phyloP scores from a whole-genome alignment of 2,113 vertebrate genomes.

The Thryonomys swinderianus region DNA sequence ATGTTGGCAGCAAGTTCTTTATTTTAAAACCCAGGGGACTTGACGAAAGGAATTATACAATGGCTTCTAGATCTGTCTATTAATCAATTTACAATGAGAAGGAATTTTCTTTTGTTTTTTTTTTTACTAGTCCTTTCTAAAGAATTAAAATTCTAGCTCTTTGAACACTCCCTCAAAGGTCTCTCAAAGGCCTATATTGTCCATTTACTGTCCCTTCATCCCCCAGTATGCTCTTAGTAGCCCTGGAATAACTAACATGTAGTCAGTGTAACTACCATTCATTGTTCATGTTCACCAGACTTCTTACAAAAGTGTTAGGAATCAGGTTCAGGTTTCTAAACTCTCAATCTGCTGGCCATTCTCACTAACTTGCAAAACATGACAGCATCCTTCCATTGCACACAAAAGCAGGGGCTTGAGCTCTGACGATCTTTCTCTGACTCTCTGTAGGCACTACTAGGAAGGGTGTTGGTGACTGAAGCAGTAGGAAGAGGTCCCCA shows the following conservation, averaged over 20 bases:
- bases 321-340: not conserved
- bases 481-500: not conserved
- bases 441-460: not conserved
- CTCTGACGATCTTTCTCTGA: not conserved
- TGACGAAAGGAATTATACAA: not conserved
- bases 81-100: not conserved
- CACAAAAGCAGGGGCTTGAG: not conserved
- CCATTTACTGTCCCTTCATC: not conserved
- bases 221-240: not conserved
- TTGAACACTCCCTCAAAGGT: not conserved
- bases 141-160: not conserved
- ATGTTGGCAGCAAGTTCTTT: not conserved
- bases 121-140: not conserved
- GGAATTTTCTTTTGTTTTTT: not conserved
- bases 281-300: not conserved
- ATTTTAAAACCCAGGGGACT: not conserved
- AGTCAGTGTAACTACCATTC: fast-evolving
- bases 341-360: not conserved
- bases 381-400: not conserved
- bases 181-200: not conserved
- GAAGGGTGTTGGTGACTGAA: not conserved
- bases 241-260: not conserved
- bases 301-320: not conserved
- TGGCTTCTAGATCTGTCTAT: not conserved
- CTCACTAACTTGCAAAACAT: not conserved